phyloP scores from a whole-genome alignment of 2,113 vertebrate species.

The Castor canadensis region DNA sequence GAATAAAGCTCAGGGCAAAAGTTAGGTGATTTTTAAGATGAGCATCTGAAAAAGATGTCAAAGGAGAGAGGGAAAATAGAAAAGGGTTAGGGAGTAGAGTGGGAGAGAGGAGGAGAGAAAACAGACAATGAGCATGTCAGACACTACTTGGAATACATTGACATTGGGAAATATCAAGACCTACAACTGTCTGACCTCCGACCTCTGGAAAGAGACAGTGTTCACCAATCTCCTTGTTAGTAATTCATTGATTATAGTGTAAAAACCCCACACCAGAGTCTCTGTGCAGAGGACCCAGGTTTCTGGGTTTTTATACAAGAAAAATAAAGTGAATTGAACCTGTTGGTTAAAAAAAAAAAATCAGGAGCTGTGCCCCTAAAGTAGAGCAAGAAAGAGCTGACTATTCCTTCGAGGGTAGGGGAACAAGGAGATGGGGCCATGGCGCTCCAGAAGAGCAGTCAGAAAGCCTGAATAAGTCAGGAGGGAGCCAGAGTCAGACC shows the following conservation, averaged over 20 bases:
- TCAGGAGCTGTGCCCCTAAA: neutral
- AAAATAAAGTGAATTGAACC: neutral
- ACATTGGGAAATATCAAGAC: neutral
- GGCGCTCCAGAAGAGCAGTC: neutral
- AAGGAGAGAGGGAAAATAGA: neutral
- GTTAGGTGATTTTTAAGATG: too few relatives aligned
- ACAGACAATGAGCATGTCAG: too few relatives aligned
- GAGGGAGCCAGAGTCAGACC: neutral
- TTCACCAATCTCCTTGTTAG: neutral
- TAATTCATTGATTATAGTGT: neutral
- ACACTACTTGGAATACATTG: neutral
- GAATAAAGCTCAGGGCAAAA: neutral
- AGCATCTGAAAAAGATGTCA: neutral
- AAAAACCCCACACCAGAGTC: neutral
- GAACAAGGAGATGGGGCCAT: neutral
- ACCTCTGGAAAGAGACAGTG: neutral
- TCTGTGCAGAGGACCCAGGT: too few relatives aligned
- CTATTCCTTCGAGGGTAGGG: neutral
- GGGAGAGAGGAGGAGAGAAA: neutral
- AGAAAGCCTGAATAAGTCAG: neutral
- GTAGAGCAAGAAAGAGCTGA: neutral
- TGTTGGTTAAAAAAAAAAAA: neutral
- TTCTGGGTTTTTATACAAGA: too few relatives aligned
- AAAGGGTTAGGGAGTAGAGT: neutral
- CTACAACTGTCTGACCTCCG: neutral